Percentiles rank a stretch among this genome's conserved stretches.
Conservation (phyloP, 2,113 vertebrate genomes). For the Triplophysa siluroides region DNA sequence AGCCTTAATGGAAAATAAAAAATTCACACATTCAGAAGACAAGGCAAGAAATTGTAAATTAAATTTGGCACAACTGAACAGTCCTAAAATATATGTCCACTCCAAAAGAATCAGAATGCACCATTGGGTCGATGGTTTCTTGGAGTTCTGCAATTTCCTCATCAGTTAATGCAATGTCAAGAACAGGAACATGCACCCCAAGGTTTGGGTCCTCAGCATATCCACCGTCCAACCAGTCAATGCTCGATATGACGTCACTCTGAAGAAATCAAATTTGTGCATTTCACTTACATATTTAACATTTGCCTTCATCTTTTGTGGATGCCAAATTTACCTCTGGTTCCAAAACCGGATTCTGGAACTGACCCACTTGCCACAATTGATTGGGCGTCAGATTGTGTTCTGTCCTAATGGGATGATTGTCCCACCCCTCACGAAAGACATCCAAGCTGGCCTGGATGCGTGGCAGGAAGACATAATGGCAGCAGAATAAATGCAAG, state of each 20-base stretch:
- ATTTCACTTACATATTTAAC: background rate
- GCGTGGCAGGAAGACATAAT: slow-evolving; percentile 1
- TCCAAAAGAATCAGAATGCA: slow-evolving; percentile 1
- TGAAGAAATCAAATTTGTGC: background rate
- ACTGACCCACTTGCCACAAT: background rate
- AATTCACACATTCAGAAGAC: background rate
- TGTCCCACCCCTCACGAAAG: background rate
- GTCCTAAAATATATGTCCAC: background rate
- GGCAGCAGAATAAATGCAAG: background rate
- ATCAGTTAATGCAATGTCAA: background rate
- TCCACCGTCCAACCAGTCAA: background rate
- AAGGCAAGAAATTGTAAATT: background rate
- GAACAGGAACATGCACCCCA: slow-evolving; percentile 2
- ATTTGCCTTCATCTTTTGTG: background rate
- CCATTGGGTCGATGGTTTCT: background rate
- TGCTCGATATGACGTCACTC: background rate
- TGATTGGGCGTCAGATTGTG: too few species aligned
- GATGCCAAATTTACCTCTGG: slow-evolving; percentile 20
- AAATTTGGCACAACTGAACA: background rate
- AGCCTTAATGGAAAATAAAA: too few species aligned
- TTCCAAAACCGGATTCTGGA: slow-evolving; percentile 2
- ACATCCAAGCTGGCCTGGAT: slow-evolving; percentile 19
- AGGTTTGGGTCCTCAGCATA: background rate
- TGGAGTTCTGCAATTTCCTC: background rate
- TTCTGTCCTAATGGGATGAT: background rate